phyloP scores from a whole-genome alignment of 2,888 invertebrate genomes.

The Hedychridium roseum region DNA sequence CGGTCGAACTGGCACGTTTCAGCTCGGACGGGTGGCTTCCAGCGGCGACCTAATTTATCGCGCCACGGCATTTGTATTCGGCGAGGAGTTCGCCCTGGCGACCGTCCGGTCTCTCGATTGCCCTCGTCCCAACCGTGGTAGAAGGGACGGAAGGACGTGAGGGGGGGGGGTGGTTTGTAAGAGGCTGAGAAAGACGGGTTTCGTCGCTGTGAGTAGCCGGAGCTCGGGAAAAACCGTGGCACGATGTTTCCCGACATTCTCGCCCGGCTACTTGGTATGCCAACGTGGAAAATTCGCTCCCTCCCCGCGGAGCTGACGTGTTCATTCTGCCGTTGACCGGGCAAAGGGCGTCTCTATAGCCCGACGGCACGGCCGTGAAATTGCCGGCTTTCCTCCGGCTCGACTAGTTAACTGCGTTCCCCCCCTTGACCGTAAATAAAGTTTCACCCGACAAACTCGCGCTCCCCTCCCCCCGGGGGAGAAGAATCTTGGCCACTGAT shows the following conservation, averaged over 20 bases:
- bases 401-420: constrained; percentile 6
- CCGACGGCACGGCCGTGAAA: too few species aligned
- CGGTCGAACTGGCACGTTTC: constrained; percentile 32
- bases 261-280: constrained; percentile 41
- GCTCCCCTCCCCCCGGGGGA: too few species aligned
- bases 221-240: constrained; percentile 1
- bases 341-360: too few species aligned
- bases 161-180: neutral
- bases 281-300: constrained; percentile 21
- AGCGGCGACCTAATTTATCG: constrained; percentile 42
- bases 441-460: too few species aligned
- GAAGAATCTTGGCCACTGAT: too few species aligned
- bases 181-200: neutral
- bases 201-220: constrained; percentile 4
- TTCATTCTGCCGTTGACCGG: too few species aligned
- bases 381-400: constrained; percentile 19
- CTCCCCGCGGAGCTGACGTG: constrained; percentile 38
- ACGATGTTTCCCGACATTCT: constrained; percentile 18
- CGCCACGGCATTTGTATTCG: constrained; percentile 39
- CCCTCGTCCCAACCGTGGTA: too few species aligned
- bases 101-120: constrained; percentile 39
- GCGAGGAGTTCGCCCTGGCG: constrained; percentile 29
- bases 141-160: constrained; percentile 20
- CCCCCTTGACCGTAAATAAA: too few species aligned
- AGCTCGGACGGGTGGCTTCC: constrained; percentile 22